Conservation (phyloP, 2,888 invertebrate species). For the Volucella inflata region DNA sequence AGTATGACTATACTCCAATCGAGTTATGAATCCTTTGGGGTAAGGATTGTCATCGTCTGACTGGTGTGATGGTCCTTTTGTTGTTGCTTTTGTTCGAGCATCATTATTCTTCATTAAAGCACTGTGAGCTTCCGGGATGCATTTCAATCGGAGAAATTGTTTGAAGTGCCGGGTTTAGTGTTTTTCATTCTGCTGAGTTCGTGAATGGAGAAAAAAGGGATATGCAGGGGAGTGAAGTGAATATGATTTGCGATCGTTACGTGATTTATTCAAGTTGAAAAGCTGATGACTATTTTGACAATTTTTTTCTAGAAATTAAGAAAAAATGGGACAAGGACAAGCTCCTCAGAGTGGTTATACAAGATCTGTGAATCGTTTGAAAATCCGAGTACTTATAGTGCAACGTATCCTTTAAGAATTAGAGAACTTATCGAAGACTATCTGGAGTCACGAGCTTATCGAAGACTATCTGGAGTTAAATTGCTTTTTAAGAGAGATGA, state of each 20-base stretch:
- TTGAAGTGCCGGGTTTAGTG: constrained; percentile 9
- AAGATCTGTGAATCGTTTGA: no score
- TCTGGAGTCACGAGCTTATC: no score
- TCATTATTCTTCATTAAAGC: constrained; percentile 61
- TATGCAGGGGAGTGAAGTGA: not conserved
- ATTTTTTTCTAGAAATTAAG: no score
- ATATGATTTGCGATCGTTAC: not conserved
- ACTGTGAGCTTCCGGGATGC: constrained; percentile 55
- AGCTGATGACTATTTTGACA: no score
- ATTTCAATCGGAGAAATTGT: constrained; percentile 43
- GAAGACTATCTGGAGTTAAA: no score
- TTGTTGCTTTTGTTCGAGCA: constrained; percentile 30
- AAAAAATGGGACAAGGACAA: no score
- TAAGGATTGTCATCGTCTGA: not conserved
- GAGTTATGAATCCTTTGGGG: constrained; percentile 40
- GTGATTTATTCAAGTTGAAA: not conserved
- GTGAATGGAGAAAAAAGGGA: constrained; percentile 2
- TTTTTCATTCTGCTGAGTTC: not conserved
- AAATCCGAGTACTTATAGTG: no score
- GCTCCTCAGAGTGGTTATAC: no score
- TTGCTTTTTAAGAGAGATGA: no score
- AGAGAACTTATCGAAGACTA: no score
- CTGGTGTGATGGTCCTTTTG: constrained; percentile 12
- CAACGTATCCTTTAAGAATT: no score
- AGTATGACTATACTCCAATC: not conserved